phyloP scores from a whole-genome alignment of 2,888 invertebrate genomes.

The Augiades crinisus region DNA sequence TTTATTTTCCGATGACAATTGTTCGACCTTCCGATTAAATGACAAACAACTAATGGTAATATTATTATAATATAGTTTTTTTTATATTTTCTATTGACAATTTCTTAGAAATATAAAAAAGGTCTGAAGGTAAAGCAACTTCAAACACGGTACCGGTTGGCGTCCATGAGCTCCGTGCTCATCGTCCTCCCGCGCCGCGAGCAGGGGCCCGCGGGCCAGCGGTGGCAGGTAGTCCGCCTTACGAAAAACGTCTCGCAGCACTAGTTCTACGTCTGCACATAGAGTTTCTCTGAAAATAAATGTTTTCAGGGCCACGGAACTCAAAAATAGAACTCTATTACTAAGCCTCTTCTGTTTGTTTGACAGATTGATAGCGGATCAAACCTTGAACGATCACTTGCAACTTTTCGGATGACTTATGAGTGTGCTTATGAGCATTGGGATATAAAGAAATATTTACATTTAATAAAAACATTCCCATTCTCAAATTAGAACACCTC shows the following conservation, averaged over 20 bases:
- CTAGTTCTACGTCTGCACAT: constrained; percentile 52
- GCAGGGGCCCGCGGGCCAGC: constrained; percentile 28
- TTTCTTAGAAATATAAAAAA: no score
- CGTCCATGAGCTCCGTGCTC: background rate
- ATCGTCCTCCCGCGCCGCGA: background rate
- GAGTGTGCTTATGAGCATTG: no score
- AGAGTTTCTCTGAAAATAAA: constrained; percentile 36
- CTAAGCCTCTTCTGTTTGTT: no score
- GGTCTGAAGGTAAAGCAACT: background rate
- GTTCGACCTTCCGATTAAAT: background rate
- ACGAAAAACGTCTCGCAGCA: constrained; percentile 56
- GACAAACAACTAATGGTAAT: background rate
- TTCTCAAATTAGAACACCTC: no score
- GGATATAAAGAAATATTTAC: no score
- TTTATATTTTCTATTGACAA: no score
- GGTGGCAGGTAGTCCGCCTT: constrained; percentile 48
- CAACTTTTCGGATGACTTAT: no score
- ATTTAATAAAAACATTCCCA: no score
- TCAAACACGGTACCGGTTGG: constrained; percentile 11
- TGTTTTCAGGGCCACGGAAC: no score
- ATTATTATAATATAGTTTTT: background rate
- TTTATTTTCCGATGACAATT: constrained; percentile 14
- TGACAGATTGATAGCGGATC: no score
- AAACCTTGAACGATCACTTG: no score
- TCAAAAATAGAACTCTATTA: no score